These are phyloP conservation scores for Amphipoea oculea DNA, from an alignment of 2,888 invertebrate genomes.

Conservation along the genomic window DNA sequence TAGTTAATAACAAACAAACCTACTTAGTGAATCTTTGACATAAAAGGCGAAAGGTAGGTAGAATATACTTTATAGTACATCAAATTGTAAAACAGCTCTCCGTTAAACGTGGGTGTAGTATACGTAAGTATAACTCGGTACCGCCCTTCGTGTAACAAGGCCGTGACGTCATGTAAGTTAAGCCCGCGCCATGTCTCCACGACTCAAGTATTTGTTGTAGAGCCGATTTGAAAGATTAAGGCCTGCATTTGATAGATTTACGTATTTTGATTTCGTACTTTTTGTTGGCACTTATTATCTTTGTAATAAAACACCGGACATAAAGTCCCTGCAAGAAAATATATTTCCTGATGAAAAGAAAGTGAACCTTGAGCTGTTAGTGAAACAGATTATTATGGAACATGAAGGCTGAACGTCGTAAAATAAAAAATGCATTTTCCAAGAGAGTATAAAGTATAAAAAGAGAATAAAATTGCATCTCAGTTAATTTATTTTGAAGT, in stretches of 20 bases:
- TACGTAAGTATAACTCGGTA: too few relatives aligned
- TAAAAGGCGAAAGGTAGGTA: neutral
- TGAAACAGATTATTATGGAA: neutral
- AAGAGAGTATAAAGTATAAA: neutral
- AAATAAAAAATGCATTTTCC: neutral
- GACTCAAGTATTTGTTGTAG: too few relatives aligned
- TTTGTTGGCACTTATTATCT: neutral
- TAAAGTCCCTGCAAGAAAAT: neutral
- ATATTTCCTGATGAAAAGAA: neutral
- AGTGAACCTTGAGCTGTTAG: neutral
- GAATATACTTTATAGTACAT: neutral
- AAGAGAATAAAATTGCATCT: neutral
- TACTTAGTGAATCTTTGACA: neutral
- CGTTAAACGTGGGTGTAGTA: too few relatives aligned
- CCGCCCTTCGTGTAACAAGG: too few relatives aligned
- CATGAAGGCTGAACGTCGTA: neutral
- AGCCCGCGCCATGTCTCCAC: too few relatives aligned
- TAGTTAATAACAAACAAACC: neutral
- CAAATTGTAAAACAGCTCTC: too few relatives aligned
- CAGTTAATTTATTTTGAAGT: neutral
- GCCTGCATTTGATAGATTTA: neutral
- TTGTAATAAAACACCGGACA: neutral
- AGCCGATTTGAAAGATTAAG: neutral
- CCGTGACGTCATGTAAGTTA: too few relatives aligned
- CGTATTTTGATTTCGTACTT: neutral